These are phyloP conservation scores for Neuroterus valhalla DNA, from an alignment of 1,140 invertebrate genomes.

Conservation along the genomic window DNA sequence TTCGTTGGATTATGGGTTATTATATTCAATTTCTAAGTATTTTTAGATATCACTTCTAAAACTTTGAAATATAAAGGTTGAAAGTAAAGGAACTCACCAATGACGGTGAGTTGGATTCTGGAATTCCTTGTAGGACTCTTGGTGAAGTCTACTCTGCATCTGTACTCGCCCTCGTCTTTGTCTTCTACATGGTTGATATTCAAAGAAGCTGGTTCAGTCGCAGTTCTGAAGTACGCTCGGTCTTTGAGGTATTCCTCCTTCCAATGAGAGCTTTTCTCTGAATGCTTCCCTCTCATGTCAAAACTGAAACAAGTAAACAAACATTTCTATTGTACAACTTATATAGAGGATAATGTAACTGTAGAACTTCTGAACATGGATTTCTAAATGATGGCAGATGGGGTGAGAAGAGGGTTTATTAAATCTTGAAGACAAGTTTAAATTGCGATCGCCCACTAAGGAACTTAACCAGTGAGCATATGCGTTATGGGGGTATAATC, in stretches of 20 bases:
- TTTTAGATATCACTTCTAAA: neutral
- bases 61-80: neutral
- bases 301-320: constrained; percentile 74
- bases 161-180: constrained; percentile 83
- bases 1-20: too few species aligned
- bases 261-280: constrained; percentile 77
- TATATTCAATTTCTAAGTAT: too few species aligned
- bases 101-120: constrained; percentile 85
- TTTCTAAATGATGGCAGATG: too few species aligned
- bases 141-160: constrained; percentile 87
- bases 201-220: constrained; percentile 77
- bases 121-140: constrained; percentile 88
- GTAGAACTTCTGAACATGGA: too few species aligned
- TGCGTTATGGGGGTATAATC: neutral
- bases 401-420: neutral
- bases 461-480: neutral
- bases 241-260: constrained; percentile 77
- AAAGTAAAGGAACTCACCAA: constrained; percentile 81
- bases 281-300: constrained; percentile 77
- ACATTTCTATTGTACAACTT: neutral
- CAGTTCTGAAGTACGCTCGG: constrained; percentile 77
- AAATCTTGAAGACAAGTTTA: neutral
- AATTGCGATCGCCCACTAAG: neutral
- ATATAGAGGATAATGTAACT: too few species aligned
- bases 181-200: constrained; percentile 80